Conservation (phyloP, 2,113 vertebrate genomes). For the Platycercus adscitus region DNA sequence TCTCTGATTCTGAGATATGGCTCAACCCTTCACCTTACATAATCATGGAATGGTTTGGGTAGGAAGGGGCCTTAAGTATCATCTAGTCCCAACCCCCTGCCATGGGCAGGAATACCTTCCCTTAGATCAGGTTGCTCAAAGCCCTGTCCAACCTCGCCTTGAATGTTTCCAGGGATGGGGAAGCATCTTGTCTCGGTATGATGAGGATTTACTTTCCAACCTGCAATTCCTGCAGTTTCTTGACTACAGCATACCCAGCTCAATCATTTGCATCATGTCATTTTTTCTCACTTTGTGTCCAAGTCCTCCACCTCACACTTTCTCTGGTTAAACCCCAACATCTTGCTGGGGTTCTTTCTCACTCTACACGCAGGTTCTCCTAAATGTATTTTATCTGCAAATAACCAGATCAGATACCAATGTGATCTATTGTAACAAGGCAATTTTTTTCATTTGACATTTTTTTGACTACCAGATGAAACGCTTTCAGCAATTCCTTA, state of each 20-base stretch:
- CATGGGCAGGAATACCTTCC: not conserved
- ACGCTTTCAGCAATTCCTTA: not conserved
- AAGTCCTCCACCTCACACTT: not conserved
- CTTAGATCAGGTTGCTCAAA: not conserved
- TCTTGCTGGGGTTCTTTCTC: not conserved
- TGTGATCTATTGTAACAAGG: not conserved
- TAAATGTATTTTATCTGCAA: not conserved
- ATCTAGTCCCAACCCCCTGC: not conserved
- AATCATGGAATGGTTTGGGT: not conserved
- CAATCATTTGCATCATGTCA: not conserved
- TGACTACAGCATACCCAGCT: not conserved
- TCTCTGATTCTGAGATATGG: not conserved
- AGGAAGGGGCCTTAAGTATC: not conserved
- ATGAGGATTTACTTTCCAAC: not conserved
- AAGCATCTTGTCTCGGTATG: not conserved
- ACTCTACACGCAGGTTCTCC: not conserved
- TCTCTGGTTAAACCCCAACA: not conserved
- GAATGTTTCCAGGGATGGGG: not conserved
- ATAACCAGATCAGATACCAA: accelerated
- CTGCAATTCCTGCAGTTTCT: not conserved
- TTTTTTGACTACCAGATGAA: not conserved
- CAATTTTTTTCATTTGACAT: accelerated
- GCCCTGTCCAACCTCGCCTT: not conserved
- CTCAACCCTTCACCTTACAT: not conserved
- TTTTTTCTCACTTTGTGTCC: not conserved